Percentiles rank a stretch among this genome's conserved stretches.
Conservation (phyloP, 2,888 invertebrate species). For the Nasonovia ribisnigri region DNA sequence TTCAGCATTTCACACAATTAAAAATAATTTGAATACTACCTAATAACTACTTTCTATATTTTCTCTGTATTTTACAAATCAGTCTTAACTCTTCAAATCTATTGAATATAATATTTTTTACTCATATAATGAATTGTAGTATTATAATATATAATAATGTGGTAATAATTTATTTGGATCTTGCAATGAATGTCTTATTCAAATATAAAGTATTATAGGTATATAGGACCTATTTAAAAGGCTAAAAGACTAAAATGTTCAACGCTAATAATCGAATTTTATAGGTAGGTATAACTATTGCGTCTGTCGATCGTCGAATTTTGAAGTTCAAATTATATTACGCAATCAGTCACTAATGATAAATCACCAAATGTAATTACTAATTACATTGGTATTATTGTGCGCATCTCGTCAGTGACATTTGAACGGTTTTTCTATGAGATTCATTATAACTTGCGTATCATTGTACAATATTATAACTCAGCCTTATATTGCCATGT, state of each 20-base stretch:
- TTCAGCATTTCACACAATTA: not conserved
- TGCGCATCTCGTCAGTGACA: not conserved
- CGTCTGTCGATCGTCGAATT: not conserved
- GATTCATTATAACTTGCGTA: not conserved
- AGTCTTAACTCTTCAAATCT: not conserved
- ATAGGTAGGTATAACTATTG: not conserved
- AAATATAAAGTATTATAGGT: not conserved
- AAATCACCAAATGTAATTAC: conserved; percentile 11
- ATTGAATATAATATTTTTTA: not conserved
- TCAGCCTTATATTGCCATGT: not conserved
- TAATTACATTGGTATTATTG: not conserved
- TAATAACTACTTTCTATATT: not conserved
- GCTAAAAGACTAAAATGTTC: not conserved
- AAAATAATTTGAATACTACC: not conserved
- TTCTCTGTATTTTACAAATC: not conserved
- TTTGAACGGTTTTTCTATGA: not conserved
- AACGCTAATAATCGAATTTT: not conserved
- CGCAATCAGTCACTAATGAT: conserved; percentile 35
- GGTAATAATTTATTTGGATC: not conserved
- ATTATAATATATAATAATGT: not conserved
- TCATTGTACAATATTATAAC: not conserved
- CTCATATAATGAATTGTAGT: not conserved
- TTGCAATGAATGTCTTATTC: not conserved
- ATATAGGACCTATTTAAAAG: not conserved
- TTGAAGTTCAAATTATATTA: not conserved